Base-by-base conservation (phyloP, 2,113 vertebrate genomes). In the Labeo rohita region DNA sequence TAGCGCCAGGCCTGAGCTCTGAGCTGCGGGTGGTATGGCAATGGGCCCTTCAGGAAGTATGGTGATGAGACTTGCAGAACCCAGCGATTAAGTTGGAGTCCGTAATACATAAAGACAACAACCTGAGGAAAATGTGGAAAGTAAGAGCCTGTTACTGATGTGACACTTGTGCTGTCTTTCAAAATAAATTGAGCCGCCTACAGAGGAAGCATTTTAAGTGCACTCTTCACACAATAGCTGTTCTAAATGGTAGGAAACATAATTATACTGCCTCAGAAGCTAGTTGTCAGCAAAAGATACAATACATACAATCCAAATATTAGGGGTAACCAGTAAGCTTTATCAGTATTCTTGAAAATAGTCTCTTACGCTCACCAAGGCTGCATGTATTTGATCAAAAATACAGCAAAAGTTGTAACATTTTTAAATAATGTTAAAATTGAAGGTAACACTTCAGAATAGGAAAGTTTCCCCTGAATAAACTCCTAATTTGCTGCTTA, bases 41-140 rank as follows among this genome's bases (percentile, higher is more conserved):
- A 89, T 0, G 97, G 91, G 12, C 98, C 97, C 94, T 97, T 97
- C 85, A 99, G 90, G 91, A 98, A 99, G 8, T 91, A 94, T 0
- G 98, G 96, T 8, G 98, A 97, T 54, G 97, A 98, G 11, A 98
- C 97, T 92, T 99, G 98, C 76, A 99, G 95, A 81, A 99, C 96
- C 92, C 98, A 95, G 15, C 97, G 96, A 86, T 97, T 96, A 93
- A 99, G 91, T 3, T 95, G 93, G 84, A 97, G 91, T 36, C 98
- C 97, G 0, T 98, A 99, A 90, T 98, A 98, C 92, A 99, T 95
- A 93, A 99, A 99, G 89, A 97, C 96, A 56, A 95, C 96, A 84
- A 99, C 95, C 97, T 99, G 90, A 68, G 43, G 66, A 66, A 88
- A 11, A 78, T 49, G 11, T 75, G 49, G 2, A 54, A 54, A 77